These are phyloP conservation scores for Oreotrochilus melanogaster DNA, from an alignment of 2,113 vertebrate species.

Conservation along the genomic window DNA sequence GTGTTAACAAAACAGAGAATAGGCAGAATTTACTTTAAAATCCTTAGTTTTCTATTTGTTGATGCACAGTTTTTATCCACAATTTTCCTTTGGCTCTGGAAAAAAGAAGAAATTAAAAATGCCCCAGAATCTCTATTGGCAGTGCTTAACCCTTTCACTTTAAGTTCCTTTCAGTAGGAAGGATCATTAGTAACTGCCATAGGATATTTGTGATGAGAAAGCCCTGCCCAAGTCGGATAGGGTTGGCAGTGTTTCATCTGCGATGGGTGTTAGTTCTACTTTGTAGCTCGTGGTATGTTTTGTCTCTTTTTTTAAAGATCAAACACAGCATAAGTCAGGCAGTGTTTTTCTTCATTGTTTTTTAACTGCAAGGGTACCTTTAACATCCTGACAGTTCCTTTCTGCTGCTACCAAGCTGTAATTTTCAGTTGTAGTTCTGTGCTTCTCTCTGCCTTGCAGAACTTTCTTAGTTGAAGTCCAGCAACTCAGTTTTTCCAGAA, in stretches of 20 bases:
- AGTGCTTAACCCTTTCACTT: background rate
- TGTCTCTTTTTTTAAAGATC: background rate
- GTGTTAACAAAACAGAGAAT: background rate
- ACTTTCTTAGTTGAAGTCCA: background rate
- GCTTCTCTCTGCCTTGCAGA: background rate
- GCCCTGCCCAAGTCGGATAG: rapidly evolving
- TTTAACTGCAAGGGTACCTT: background rate
- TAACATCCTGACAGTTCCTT: background rate
- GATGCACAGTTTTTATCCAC: background rate
- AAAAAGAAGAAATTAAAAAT: background rate
- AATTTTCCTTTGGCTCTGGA: background rate
- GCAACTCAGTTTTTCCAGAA: background rate
- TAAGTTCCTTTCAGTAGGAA: background rate
- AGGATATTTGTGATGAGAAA: background rate
- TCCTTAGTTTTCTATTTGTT: background rate
- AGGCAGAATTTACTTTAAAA: background rate
- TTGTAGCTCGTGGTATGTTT: background rate
- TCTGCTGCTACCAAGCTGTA: rapidly evolving
- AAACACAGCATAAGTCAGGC: background rate
- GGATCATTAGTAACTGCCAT: too few relatives aligned
- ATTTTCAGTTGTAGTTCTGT: rapidly evolving
- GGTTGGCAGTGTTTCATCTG: background rate
- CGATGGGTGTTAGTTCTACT: background rate
- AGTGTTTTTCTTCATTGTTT: background rate
- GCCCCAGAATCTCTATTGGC: rapidly evolving